Base-by-base conservation (phyloP, 53 echinoderm and acorn worm species). In the Patiria pectinifera region DNA sequence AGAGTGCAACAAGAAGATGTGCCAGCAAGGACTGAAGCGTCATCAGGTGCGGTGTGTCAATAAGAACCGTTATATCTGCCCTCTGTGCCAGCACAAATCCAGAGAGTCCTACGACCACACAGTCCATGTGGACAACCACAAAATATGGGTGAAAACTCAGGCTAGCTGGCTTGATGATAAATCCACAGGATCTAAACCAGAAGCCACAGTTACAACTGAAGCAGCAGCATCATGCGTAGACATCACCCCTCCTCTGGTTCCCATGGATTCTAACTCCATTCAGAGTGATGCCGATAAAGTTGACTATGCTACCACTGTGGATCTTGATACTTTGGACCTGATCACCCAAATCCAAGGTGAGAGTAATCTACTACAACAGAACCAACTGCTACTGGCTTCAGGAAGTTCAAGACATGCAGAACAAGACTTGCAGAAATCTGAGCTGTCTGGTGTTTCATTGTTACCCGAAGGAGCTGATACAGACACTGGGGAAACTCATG, bases 61-160 rank as follows among this genome's bases (percentile, higher is more conserved):
- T 77, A 93, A 85, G 77, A 95, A 95, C 59, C 94, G 91, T 18
- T 95, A 91, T 81, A 88, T 93, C 25, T 99, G 99, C 88, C 92
- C 92, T 12, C 91, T 99, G 21, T 97, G 99, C 78, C 84, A 95
- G 81, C 99, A 99, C 80, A 93, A 99, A 72, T 95, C 99, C 3
- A 80, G 97, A 10, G 96, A 99, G 84, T 94, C 92, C 22, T 95
- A 95, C 48, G 99, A 99, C 75, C 97, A 93, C 87, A 93, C 83
- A 21, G 84, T 93, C 83, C 99, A 99, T 70, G 93, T 99, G 66
- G 97, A 99, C 70, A 96, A 93, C 82, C 99, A 99, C 87, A 96
- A 95, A 79, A 94, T 95, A 4, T 99, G 99, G 99, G 89, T 97
- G 79, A 89, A 93, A 75, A 89, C 93, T 85, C 92, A 95, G n/a